phyloP scores from a whole-genome alignment of 1,140 invertebrate genomes.

The Babylonia areolata region DNA sequence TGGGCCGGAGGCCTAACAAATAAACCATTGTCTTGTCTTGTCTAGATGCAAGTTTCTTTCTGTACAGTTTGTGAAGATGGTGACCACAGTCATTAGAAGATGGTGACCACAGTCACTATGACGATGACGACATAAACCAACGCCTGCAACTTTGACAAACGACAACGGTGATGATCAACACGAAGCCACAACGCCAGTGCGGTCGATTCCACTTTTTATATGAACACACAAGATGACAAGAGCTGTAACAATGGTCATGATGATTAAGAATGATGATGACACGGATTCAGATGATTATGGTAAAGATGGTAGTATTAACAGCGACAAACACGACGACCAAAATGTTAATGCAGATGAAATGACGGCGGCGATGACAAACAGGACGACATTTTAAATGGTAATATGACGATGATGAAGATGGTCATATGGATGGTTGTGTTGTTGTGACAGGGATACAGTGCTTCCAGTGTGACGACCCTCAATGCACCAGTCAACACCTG shows the following conservation, averaged over 20 bases:
- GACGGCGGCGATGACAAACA: slow-evolving; percentile 16
- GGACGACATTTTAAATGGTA: slow-evolving; percentile 12
- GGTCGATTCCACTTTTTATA: too few relatives aligned
- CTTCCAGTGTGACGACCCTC: neutral
- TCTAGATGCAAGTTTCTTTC: too few relatives aligned
- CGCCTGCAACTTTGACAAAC: too few relatives aligned
- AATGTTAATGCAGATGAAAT: slow-evolving; percentile 26
- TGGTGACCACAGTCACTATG: slow-evolving; percentile 13
- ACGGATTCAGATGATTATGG: neutral
- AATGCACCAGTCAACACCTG: slow-evolving; percentile 18
- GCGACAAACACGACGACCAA: slow-evolving; percentile 28
- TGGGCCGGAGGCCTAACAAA: too few relatives aligned
- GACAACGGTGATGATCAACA: neutral
- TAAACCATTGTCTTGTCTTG: too few relatives aligned
- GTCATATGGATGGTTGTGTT: neutral
- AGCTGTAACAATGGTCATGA: neutral
- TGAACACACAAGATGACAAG: too few relatives aligned
- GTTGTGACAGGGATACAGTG: slow-evolving; percentile 21
- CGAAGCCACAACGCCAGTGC: too few relatives aligned
- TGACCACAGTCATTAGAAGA: too few relatives aligned
- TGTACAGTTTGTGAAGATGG: too few relatives aligned
- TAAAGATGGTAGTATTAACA: neutral
- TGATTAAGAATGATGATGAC: neutral
- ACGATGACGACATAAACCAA: neutral
- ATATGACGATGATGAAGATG: neutral